phyloP scores from a whole-genome alignment of 2,113 vertebrate genomes.

The Urocynchramus pylzowi region DNA sequence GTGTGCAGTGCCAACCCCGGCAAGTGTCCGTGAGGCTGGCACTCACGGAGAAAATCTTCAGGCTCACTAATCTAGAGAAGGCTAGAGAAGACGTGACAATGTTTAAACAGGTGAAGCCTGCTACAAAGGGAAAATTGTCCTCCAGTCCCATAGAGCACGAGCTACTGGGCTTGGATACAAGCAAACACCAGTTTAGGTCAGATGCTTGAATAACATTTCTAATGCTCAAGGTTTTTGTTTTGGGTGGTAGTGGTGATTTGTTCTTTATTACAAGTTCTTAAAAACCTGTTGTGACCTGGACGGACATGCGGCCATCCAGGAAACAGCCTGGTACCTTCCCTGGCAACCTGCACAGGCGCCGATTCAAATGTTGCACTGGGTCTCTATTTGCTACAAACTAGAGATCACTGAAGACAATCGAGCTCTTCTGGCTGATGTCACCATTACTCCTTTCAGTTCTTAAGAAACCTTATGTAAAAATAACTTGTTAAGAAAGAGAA shows the following conservation, averaged over 20 bases:
- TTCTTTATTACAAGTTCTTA: background rate
- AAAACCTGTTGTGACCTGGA: background rate
- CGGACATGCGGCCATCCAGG: background rate
- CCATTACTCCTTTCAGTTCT: background rate
- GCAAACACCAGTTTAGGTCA: background rate
- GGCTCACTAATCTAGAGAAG: background rate
- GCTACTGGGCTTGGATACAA: background rate
- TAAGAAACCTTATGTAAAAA: background rate
- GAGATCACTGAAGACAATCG: accelerated
- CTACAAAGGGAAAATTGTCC: background rate
- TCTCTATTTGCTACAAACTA: background rate
- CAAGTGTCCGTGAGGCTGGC: background rate
- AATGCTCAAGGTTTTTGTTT: background rate
- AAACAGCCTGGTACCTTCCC: background rate
- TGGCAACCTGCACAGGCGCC: background rate
- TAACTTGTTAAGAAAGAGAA: background rate
- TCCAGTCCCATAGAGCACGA: background rate
- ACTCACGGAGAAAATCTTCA: background rate
- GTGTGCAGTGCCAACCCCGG: background rate
- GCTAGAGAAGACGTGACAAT: background rate
- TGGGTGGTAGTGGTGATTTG: background rate
- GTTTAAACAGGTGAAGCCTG: background rate
- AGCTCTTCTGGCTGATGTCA: background rate
- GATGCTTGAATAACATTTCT: background rate
- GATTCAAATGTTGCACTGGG: background rate